phyloP scores from a whole-genome alignment of 2,888 invertebrate species.

The Agonopterix subpropinquella region DNA sequence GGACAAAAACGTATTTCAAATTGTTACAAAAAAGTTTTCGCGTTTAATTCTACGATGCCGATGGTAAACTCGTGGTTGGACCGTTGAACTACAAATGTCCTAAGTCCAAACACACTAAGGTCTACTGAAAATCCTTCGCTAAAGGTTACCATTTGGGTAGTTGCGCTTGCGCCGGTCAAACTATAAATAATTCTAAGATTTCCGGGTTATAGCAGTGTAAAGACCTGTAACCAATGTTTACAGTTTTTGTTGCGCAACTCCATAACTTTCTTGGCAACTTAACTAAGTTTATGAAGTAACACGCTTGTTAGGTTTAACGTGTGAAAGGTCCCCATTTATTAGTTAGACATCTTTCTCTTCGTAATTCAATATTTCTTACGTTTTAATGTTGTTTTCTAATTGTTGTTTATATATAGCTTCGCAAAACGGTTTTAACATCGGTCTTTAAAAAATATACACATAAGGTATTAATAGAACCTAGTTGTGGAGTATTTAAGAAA shows the following conservation, averaged over 20 bases:
- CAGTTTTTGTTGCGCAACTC: slow-evolving; percentile 37
- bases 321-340: slow-evolving; percentile 3
- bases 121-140: slow-evolving; percentile 9
- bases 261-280: slow-evolving; percentile 8
- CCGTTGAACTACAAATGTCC: neutral
- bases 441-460: too few relatives aligned
- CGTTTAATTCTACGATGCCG: too few relatives aligned
- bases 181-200: slow-evolving; percentile 42
- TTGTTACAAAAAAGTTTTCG: too few relatives aligned
- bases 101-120: slow-evolving; percentile 16
- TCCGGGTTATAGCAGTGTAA: slow-evolving; percentile 33
- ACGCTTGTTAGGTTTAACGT: neutral
- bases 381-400: too few relatives aligned
- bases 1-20: too few relatives aligned
- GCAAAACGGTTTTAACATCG: too few relatives aligned
- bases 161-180: slow-evolving; percentile 33
- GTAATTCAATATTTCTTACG: neutral
- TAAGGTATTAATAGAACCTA: too few relatives aligned
- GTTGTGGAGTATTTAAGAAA: too few relatives aligned
- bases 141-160: slow-evolving; percentile 37
- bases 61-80: too few relatives aligned
- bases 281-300: neutral
- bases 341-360: slow-evolving; percentile 1
- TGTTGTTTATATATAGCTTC: too few relatives aligned
- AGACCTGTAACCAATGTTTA: slow-evolving; percentile 31